Percentiles rank a stretch among this genome's conserved stretches.
Evolutionary conservation across 2,888 invertebrate genomes (phyloP).

Genomic region (Folsomia manolachei): DNA sequence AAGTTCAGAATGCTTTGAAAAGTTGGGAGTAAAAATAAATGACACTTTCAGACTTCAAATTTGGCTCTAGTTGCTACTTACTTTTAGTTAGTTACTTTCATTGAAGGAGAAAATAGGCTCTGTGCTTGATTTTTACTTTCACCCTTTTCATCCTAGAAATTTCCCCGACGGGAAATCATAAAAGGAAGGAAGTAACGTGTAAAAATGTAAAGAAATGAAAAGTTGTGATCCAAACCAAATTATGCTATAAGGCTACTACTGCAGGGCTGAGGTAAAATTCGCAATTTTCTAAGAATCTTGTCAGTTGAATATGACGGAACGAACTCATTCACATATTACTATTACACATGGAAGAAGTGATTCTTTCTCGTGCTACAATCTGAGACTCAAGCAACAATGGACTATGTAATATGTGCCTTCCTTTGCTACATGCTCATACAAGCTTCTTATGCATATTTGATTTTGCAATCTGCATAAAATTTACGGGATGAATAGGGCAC

Average conservation of each 20-base stretch:
- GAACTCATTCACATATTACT: neutral
- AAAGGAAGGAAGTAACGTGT: neutral
- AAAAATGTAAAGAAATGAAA: neutral
- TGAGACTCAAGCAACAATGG: too few species aligned
- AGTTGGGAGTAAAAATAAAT: conserved; percentile 2
- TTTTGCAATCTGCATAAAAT: conserved; percentile 37
- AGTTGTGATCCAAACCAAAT: neutral
- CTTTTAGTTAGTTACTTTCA: conserved; percentile 6
- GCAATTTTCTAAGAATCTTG: neutral
- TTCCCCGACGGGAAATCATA: conserved; percentile 21
- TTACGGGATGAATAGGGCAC: conserved; percentile 13
- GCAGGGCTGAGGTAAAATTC: neutral
- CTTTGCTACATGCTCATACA: too few species aligned
- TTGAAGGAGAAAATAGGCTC: neutral
- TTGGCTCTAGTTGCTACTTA: conserved; percentile 3
- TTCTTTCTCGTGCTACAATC: too few species aligned
- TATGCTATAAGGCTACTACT: neutral
- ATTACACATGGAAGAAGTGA: too few species aligned
- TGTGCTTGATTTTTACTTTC: conserved; percentile 10
- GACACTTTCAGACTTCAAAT: conserved; percentile 7
- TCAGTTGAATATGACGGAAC: neutral
- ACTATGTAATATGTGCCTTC: too few species aligned
- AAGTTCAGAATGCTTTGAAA: neutral
- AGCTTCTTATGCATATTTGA: conserved; percentile 34
- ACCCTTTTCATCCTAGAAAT: neutral